Conservation (phyloP, 2,888 invertebrate genomes). For the Lamproptera curius region DNA sequence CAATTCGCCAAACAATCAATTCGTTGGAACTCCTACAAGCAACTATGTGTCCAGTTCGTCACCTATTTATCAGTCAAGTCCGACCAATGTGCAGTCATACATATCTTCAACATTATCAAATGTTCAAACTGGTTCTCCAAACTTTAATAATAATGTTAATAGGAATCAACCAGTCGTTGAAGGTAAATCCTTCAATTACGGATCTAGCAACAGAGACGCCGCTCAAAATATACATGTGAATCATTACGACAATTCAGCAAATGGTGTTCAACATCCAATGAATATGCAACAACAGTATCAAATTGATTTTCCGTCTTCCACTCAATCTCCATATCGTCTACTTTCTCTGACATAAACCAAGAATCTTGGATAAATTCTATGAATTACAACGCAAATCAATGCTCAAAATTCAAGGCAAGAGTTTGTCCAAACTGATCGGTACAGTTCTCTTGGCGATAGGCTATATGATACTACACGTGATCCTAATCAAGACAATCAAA, state of each 20-base stretch:
- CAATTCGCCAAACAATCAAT: slow-evolving; percentile 52
- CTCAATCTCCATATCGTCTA: slow-evolving; percentile 46
- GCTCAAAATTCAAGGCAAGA: slow-evolving; percentile 57
- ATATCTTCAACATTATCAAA: slow-evolving; percentile 60
- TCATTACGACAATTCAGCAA: slow-evolving; percentile 65
- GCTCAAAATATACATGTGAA: slow-evolving; percentile 61
- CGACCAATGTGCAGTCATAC: slow-evolving; percentile 55
- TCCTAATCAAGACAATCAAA: slow-evolving; percentile 37
- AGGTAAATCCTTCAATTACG: slow-evolving; percentile 45
- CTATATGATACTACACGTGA: slow-evolving; percentile 46
- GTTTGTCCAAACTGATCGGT: slow-evolving; percentile 45
- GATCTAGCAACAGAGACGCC: slow-evolving; percentile 38
- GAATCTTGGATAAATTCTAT: slow-evolving; percentile 54
- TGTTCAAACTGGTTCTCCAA: slow-evolving; percentile 53
- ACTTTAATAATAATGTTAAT: slow-evolving; percentile 42
- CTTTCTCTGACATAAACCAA: slow-evolving; percentile 47
- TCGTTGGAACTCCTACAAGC: slow-evolving; percentile 52
- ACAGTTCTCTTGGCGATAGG: slow-evolving; percentile 40
- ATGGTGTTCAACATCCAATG: slow-evolving; percentile 55
- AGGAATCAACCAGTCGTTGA: slow-evolving; percentile 48
- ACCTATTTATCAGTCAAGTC: slow-evolving; percentile 62
- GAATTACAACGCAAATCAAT: slow-evolving; percentile 41
- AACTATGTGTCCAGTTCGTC: slow-evolving; percentile 63
- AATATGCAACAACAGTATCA: slow-evolving; percentile 53
- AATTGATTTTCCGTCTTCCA: slow-evolving; percentile 55